phyloP scores from a whole-genome alignment of 2,888 invertebrate species.

The Ochropacha duplaris region DNA sequence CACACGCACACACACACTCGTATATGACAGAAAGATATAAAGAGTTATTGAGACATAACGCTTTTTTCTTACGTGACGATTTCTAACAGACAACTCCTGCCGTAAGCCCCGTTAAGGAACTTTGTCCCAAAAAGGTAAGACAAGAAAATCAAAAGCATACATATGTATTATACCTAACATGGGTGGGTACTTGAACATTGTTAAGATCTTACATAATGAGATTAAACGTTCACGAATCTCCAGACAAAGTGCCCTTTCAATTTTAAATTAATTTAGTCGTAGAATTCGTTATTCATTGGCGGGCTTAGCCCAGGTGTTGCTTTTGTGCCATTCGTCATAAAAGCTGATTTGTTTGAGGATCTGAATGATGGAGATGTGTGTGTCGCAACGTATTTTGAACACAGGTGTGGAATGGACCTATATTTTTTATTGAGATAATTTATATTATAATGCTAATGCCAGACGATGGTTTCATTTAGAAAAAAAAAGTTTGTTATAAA shows the following conservation, averaged over 20 bases:
- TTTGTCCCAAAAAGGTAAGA: neutral
- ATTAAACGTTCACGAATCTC: neutral
- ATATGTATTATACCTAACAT: neutral
- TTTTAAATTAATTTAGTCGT: neutral
- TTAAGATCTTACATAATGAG: neutral
- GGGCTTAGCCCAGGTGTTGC: neutral
- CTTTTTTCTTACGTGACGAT: too few species aligned
- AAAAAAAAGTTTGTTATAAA: too few species aligned
- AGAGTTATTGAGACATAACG: too few species aligned
- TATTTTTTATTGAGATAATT: neutral
- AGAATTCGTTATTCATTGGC: neutral
- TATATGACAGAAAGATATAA: too few species aligned
- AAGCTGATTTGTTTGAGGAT: neutral
- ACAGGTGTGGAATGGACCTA: neutral
- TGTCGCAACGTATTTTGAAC: neutral
- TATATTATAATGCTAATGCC: too few species aligned
- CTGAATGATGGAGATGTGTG: neutral
- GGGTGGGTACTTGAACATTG: neutral
- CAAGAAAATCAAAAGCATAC: neutral
- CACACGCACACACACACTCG: too few species aligned
- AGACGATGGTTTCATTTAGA: too few species aligned
- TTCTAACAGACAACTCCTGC: too few species aligned
- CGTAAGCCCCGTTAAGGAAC: too few species aligned
- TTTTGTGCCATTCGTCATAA: neutral
- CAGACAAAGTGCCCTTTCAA: neutral